Percentiles rank a stretch among this genome's conserved stretches.
Conservation (phyloP, 2,113 vertebrate genomes). For the Anguilla rostrata region DNA sequence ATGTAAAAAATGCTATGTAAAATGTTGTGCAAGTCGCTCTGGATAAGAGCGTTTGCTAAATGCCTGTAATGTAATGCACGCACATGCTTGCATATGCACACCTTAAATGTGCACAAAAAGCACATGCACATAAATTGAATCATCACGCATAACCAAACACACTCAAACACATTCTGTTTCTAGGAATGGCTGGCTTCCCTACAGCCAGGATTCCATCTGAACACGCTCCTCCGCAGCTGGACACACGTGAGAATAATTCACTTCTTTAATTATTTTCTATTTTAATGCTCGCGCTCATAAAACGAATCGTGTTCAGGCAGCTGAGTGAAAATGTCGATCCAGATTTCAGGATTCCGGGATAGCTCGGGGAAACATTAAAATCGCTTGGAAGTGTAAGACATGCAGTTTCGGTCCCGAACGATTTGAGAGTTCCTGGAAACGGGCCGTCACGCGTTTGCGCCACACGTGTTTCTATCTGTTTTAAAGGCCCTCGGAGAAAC, state of each 20-base stretch:
- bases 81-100: not conserved
- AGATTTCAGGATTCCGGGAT: conserved; percentile 26
- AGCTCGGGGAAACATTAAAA: not conserved
- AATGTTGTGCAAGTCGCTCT: too few relatives aligned
- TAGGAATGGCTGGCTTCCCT: not conserved
- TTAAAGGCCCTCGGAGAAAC: conserved; percentile 44
- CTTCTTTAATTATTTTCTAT: conserved; percentile 33
- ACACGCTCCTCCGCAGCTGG: not conserved
- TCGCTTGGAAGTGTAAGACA: conserved; percentile 14
- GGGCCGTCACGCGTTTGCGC: conserved; percentile 32
- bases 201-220: not conserved
- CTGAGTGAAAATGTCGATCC: not conserved
- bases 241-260: not conserved
- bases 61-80: too few relatives aligned
- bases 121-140: not conserved
- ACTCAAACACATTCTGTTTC: not conserved
- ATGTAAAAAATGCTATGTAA: too few relatives aligned
- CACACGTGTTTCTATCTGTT: conserved; percentile 43
- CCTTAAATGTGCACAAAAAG: not conserved
- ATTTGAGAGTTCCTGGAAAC: conserved; percentile 39
- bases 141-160: not conserved
- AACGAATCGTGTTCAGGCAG: not conserved
- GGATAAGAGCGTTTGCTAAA: too few relatives aligned
- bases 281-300: conserved; percentile 44
- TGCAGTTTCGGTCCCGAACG: conserved; percentile 44